Evolutionary conservation across 2,113 vertebrate species (phyloP), one percentile per base, ranked within the genome.

Genomic region (Dicaeum eximium): DNA sequence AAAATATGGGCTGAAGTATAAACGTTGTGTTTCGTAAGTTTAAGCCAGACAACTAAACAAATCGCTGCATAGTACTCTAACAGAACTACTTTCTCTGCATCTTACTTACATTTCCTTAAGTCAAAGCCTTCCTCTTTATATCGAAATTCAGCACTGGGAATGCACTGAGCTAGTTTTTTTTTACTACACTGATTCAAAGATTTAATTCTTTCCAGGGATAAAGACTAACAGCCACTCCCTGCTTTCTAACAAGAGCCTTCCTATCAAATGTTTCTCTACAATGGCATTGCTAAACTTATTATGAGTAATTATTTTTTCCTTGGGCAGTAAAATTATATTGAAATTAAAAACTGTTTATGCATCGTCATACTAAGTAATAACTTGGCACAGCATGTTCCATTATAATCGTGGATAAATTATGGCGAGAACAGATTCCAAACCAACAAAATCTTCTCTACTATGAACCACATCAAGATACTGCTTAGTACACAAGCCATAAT

Each of bases 301-400:
- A 90, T 92, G 91, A 87, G 71, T 86, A 73, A 93, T 91, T 74
- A 9, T 90, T 85, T 90, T 94, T 95, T 93, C 92, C 95, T 82
- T 81, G 88, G 65, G 83, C 77, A 53, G 42, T 95, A 90, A 92
- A 90, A 89, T 86, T 78, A 85, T 54, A 62, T 20, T 75, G 78
- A 95, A 96, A 96, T 97, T 72, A 80, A 94, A 85, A 91, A 60
- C 67, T 72, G 77, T 80, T 86, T 95, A 80, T 90, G 48, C 61
- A n/a, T 88, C 38, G 82, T 95, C 93, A 94, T 90, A 80, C 60
- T 93, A 94, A 96, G 89, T 92, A 97, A 94, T 86, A 95, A 86
- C 90, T 95, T 96, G 92, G 93, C 96, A 93, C 72, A 48, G 82
- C 62, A 18, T 4, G 12, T 80, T 94, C 80, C 61, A 89, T 93